phyloP scores from a whole-genome alignment of 2,797 vertebrate genomes.

The Scarus forsteni region DNA sequence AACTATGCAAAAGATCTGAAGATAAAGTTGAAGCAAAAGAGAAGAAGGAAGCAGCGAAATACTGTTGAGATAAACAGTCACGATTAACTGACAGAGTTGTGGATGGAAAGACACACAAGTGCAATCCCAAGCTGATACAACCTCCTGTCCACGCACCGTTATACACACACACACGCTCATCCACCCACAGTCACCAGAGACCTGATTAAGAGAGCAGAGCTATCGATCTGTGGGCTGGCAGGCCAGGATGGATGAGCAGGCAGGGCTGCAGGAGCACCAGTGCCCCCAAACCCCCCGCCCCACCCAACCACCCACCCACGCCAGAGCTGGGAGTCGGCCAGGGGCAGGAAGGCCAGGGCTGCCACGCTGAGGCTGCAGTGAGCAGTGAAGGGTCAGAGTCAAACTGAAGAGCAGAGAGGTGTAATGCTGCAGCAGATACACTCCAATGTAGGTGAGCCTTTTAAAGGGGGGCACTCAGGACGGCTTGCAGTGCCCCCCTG shows the following conservation, averaged over 20 bases:
- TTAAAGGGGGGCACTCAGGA: constrained; percentile 29
- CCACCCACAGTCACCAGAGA: constrained; percentile 84
- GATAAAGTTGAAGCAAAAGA: constrained; percentile 25
- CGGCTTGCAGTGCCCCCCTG: constrained; percentile 29
- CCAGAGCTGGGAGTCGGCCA: constrained; percentile 46
- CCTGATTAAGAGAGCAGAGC: constrained; percentile 87
- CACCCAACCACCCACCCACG: constrained; percentile 73
- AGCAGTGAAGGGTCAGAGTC: constrained; percentile 53
- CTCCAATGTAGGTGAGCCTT: constrained; percentile 17
- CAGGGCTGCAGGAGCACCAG: constrained; percentile 77
- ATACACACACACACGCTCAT: constrained; percentile 40
- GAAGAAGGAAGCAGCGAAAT: constrained; percentile 17
- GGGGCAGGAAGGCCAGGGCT: constrained; percentile 46
- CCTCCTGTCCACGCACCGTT: constrained; percentile 55
- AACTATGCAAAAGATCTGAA: constrained; percentile 15
- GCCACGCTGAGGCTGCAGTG: constrained; percentile 46
- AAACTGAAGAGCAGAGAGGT: constrained; percentile 25
- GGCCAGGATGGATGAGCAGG: constrained; percentile 85
- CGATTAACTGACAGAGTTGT: constrained; percentile 60
- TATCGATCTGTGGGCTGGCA: constrained; percentile 84
- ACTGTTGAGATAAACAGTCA: constrained; percentile 61
- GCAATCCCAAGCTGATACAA: constrained; percentile 55
- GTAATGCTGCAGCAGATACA: constrained; percentile 29
- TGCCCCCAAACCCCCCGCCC: constrained; percentile 54
- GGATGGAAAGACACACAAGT: constrained; percentile 69